phyloP scores from a whole-genome alignment of 2,888 invertebrate species.

The Apotomis capreana region DNA sequence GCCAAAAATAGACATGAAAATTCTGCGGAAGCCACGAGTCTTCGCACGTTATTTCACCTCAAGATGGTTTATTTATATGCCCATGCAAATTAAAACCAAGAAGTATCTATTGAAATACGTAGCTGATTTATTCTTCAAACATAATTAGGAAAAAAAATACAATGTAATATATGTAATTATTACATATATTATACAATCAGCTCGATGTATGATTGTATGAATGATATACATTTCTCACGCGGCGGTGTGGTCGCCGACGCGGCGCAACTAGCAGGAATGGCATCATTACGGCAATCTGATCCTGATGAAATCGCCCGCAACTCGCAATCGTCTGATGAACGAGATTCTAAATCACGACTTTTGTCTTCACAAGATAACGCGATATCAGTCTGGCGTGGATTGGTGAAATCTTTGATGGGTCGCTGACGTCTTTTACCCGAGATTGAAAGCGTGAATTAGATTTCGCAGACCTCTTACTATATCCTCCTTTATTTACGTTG shows the following conservation, averaged over 20 bases:
- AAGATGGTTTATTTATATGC: background rate
- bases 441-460: conserved; percentile 4
- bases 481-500: background rate
- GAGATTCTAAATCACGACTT: conserved; percentile 33
- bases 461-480: background rate
- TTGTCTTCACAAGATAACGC: conserved; percentile 11
- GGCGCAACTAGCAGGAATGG: background rate
- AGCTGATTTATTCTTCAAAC: no score
- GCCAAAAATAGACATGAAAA: conserved; percentile 12
- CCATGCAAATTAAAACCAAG: background rate
- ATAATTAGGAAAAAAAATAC: no score
- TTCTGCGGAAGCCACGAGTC: background rate
- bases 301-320: conserved; percentile 1
- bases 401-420: conserved; percentile 16
- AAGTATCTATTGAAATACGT: no score
- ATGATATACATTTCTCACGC: background rate
- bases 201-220: background rate
- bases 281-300: conserved; percentile 19
- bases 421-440: conserved; percentile 9
- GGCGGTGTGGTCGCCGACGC: background rate
- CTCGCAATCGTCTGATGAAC: conserved; percentile 30
- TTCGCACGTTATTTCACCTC: background rate
- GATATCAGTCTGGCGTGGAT: conserved; percentile 20
- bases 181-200: no score
- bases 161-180: no score